phyloP scores from a whole-genome alignment of 2,888 invertebrate species.

The Synergus umbraculus region DNA sequence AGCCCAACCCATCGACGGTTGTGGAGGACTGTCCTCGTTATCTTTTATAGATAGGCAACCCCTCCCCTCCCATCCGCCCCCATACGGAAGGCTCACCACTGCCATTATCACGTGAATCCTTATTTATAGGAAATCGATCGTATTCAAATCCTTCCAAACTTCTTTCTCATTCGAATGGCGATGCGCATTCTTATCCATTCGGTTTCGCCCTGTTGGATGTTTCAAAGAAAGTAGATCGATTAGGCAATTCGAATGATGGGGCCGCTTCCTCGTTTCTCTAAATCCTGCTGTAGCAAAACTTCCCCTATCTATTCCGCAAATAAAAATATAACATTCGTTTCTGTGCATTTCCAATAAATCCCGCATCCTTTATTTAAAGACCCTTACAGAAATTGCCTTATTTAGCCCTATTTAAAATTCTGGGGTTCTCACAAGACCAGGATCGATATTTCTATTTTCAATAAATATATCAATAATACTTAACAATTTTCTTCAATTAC shows the following conservation, averaged over 20 bases:
- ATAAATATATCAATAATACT: too few species aligned
- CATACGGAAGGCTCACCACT: conserved; percentile 57
- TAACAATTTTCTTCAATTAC: too few species aligned
- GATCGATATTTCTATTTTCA: too few species aligned
- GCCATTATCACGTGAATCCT: conserved; percentile 72
- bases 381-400: too few species aligned
- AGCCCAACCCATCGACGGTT: conserved; percentile 60
- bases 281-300: conserved; percentile 1
- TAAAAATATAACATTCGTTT: background rate
- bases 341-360: background rate
- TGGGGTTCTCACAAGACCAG: too few species aligned
- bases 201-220: conserved; percentile 10
- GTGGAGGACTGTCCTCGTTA: conserved; percentile 68
- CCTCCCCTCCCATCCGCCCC: conserved; percentile 57
- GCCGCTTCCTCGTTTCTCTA: conserved; percentile 28
- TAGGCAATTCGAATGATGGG: conserved; percentile 37
- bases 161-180: conserved; percentile 46
- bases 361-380: background rate
- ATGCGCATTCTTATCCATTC: conserved; percentile 46
- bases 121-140: conserved; percentile 73
- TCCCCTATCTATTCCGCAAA: conserved; percentile 13
- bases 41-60: conserved; percentile 66
- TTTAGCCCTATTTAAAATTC: too few species aligned
- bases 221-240: conserved; percentile 29
- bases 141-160: conserved; percentile 66